Conservation (phyloP, 2,888 invertebrate species). For the Aphidius colemani region DNA sequence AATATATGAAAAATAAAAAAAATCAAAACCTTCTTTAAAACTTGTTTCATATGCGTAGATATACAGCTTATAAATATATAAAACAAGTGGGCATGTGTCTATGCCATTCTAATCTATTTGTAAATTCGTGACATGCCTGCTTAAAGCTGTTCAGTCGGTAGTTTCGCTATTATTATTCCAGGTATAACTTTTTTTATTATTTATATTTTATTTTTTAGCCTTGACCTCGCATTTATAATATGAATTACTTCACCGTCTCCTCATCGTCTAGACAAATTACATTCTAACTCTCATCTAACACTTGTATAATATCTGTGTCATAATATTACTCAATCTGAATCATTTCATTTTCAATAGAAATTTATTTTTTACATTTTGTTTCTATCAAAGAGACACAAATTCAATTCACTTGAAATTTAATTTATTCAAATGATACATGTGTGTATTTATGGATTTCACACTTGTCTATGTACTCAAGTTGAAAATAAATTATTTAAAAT, state of each 20-base stretch:
- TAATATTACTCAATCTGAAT: not conserved
- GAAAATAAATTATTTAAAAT: too few species aligned
- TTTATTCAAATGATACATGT: too few species aligned
- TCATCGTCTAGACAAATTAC: slow-evolving; percentile 31
- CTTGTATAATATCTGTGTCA: slow-evolving; percentile 10
- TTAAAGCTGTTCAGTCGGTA: too few species aligned
- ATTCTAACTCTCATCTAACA: slow-evolving; percentile 29
- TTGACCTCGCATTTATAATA: slow-evolving; percentile 19
- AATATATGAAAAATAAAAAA: too few species aligned
- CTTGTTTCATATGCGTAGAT: too few species aligned
- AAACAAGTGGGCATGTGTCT: slow-evolving; percentile 6
- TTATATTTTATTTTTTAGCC: slow-evolving; percentile 18
- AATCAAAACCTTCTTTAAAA: too few species aligned
- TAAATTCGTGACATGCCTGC: slow-evolving; percentile 29
- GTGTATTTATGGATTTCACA: too few species aligned
- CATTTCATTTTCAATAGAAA: slow-evolving; percentile 18
- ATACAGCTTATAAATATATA: too few species aligned
- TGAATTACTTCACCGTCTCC: slow-evolving; percentile 26
- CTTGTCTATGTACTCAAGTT: too few species aligned
- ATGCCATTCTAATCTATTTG: slow-evolving; percentile 28
- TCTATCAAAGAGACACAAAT: not conserved
- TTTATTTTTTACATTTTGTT: not conserved
- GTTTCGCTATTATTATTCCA: too few species aligned
- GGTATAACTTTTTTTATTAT: too few species aligned
- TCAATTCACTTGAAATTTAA: too few species aligned